A percentile compares a stretch with the other conserved stretches of the same genome.
Evolutionary conservation across 2,888 invertebrate genomes (phyloP).

Genomic region (Polyploca ridens): DNA sequence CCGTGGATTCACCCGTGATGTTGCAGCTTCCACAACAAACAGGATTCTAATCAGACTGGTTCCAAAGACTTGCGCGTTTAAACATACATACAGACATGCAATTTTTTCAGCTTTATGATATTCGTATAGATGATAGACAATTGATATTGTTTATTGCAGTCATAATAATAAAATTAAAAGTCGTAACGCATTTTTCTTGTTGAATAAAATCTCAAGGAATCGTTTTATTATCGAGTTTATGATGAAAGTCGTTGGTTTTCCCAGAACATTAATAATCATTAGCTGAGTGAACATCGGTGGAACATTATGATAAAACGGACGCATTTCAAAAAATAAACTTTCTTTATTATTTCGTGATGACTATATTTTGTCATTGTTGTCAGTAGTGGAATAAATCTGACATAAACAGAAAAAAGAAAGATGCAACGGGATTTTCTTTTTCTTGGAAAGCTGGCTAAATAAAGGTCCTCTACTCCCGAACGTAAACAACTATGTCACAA

Average conservation of each 20-base stretch:
- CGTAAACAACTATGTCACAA: not conserved
- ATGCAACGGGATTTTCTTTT: not conserved
- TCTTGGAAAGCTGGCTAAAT: not conserved
- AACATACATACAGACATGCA: no score
- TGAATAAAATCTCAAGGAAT: not conserved
- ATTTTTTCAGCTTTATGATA: no score
- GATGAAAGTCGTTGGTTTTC: not conserved
- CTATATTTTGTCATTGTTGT: not conserved
- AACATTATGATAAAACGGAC: not conserved
- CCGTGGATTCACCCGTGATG: not conserved
- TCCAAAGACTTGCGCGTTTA: no score
- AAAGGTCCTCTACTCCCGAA: not conserved
- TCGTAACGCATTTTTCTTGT: not conserved
- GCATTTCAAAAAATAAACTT: not conserved
- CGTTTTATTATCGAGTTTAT: not conserved
- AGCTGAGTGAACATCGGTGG: not conserved
- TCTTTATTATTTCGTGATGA: not conserved
- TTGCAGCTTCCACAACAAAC: no score
- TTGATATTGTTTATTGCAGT: not conserved
- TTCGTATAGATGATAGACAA: not conserved
- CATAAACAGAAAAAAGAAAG: not conserved
- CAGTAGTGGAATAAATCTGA: not conserved
- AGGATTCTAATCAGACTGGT: no score
- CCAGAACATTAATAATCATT: not conserved
- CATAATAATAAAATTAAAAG: not conserved